Conservation (phyloP, 2,113 vertebrate genomes). For the Numenius arquata region DNA sequence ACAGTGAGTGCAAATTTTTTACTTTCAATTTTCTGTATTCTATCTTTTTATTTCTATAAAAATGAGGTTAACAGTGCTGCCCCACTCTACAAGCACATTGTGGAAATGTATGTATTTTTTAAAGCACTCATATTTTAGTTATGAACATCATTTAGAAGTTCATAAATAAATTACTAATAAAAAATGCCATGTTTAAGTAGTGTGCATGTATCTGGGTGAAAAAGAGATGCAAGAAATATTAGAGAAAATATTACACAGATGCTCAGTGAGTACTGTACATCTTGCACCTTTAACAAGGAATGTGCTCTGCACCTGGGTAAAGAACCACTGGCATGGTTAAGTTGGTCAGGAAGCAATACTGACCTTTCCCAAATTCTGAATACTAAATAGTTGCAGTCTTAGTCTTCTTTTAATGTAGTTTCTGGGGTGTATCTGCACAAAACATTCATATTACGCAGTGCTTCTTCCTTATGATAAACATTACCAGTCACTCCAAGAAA, state of each 20-base stretch:
- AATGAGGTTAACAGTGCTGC: background rate
- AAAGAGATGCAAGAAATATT: background rate
- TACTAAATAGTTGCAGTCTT: background rate
- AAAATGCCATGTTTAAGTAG: background rate
- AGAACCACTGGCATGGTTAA: background rate
- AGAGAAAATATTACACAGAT: background rate
- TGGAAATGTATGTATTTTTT: background rate
- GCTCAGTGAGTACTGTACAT: background rate
- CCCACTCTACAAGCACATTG: background rate
- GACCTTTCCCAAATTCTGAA: background rate
- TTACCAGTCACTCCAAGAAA: background rate
- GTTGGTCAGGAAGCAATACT: background rate
- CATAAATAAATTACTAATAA: background rate
- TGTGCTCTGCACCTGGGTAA: background rate
- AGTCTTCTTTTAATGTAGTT: background rate
- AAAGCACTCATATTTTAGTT: background rate
- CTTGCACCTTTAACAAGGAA: background rate
- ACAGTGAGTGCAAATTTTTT: background rate
- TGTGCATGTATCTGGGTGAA: background rate
- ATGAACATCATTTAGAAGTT: background rate
- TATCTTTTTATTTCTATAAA: background rate
- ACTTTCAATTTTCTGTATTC: background rate
- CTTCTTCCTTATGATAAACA: background rate
- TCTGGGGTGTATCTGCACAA: background rate
- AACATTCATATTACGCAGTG: background rate